Evolutionary conservation across 2,888 invertebrate genomes (phyloP), one percentile per base, ranked within the genome.

Genomic region (Dynastes maya): DNA sequence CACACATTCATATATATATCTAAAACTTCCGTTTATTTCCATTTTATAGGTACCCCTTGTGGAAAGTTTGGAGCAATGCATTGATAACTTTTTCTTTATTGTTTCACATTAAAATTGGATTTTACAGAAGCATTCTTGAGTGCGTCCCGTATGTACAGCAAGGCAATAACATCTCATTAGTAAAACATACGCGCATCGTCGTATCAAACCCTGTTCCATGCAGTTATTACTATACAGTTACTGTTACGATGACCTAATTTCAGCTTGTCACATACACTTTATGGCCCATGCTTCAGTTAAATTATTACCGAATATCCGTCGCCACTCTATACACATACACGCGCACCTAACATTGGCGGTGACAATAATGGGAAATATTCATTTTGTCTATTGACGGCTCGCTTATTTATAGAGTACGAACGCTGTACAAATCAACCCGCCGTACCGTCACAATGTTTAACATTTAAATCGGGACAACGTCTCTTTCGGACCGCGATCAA

Each of bases 251-350:
- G 78, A 74, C 75, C 80, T 75, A 80, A 80, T 80, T 80, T 78
- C 67, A 53, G 78, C 68, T 75, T 80, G 80, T 75, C 80, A 80
- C 75, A 80, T 78, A 45, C 80, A 80, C 74, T 80, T 80, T 78
- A 74, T 67, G 72, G 67, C 61, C 74, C 78, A 65, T 78, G 80
- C 72, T 61, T 63, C 63, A 29, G 53, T 68, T 80, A 74, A 80
- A 78, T 80, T 77, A 80, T 67, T 79, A 71, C 11, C 49, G 40
- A 16, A 58, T 22, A 22, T 58, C 55, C 55, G 22, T 22, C 8
- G n/a, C 45, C 68, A 51, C 68, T 40, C 40, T 11, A 45, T 2
- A 37, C 32, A 5, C 32, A 37, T 37, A 53, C 55, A 61, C 2
- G n/a, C 16, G 22, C n/a, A 9, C 3, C 4, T 55, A 16, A 55